Conservation (phyloP, 2,888 invertebrate species). For the Bruchidius siliquastri region DNA sequence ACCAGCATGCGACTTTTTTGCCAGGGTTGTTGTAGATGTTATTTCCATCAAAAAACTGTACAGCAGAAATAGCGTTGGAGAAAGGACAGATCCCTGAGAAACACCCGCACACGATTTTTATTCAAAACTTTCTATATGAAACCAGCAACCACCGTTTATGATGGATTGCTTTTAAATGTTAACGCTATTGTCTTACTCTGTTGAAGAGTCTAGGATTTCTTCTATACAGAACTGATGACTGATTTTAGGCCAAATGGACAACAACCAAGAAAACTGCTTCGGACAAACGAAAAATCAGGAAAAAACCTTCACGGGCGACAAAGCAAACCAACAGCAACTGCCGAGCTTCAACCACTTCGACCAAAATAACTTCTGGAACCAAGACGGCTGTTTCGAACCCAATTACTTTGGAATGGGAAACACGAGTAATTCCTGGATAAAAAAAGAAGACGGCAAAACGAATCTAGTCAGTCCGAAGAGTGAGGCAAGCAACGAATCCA, state of each 20-base stretch:
- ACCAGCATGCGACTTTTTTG: too few species aligned
- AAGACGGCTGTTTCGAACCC: neutral
- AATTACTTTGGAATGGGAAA: constrained; percentile 31
- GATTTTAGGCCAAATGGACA: neutral
- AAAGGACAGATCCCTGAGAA: too few species aligned
- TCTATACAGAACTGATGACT: too few species aligned
- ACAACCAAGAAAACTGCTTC: neutral
- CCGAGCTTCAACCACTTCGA: constrained; percentile 9
- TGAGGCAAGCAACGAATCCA: constrained; percentile 39
- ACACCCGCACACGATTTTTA: too few species aligned
- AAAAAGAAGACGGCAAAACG: constrained; percentile 35
- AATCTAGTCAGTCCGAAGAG: constrained; percentile 32
- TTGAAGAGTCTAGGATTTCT: too few species aligned
- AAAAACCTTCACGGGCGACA: constrained; percentile 4
- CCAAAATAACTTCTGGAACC: constrained; percentile 18
- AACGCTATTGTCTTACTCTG: too few species aligned
- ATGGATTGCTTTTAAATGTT: too few species aligned
- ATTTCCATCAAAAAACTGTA: too few species aligned
- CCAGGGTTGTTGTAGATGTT: too few species aligned
- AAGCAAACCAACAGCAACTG: neutral
- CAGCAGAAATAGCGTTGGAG: too few species aligned
- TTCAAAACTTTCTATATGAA: too few species aligned
- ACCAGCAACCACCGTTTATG: too few species aligned
- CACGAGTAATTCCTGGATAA: constrained; percentile 37
- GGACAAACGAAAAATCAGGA: constrained; percentile 6